These are phyloP conservation scores for Cynopterus sphinx DNA, from an alignment of 2,797 vertebrate genomes.

Conservation along the genomic window DNA sequence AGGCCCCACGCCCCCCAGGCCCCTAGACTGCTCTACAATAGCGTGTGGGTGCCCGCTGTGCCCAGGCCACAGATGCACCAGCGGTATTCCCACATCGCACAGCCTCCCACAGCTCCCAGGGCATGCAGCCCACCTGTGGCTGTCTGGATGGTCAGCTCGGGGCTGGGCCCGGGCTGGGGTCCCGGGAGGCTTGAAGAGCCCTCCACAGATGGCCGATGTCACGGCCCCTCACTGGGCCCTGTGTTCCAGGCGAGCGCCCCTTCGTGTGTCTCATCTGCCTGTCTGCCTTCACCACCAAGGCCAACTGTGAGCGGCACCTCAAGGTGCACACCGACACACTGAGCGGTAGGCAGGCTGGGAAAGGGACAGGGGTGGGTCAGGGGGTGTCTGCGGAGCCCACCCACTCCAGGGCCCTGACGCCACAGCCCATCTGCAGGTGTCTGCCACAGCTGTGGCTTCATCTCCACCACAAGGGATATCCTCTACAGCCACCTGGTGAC, in stretches of 20 bases:
- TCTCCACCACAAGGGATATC: constrained; percentile 96
- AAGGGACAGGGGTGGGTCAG: accelerated
- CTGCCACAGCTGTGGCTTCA: constrained; percentile 97
- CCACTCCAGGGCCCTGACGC: background rate
- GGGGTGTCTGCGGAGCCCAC: background rate
- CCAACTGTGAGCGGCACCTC: constrained; percentile 98
- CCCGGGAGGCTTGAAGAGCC: background rate
- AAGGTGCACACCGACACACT: constrained; percentile 98
- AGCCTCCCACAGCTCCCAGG: background rate
- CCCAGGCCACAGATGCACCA: background rate
- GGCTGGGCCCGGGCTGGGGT: background rate
- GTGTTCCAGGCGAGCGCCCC: constrained; percentile 93
- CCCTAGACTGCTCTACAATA: background rate
- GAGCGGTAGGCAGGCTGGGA: constrained; percentile 85
- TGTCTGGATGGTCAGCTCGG: background rate
- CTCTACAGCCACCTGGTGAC: constrained; percentile 98
- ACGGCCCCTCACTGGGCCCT: background rate
- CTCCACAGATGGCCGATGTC: background rate
- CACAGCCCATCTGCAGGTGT: constrained; percentile 81
- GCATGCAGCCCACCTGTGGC: background rate
- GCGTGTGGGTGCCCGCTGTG: background rate
- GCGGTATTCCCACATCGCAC: background rate
- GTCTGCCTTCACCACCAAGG: constrained; percentile 98
- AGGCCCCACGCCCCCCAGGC: constrained; percentile 58
- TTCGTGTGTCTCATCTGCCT: constrained; percentile 98